Conservation (phyloP, 2,888 invertebrate genomes). For the Erebia aethiops region DNA sequence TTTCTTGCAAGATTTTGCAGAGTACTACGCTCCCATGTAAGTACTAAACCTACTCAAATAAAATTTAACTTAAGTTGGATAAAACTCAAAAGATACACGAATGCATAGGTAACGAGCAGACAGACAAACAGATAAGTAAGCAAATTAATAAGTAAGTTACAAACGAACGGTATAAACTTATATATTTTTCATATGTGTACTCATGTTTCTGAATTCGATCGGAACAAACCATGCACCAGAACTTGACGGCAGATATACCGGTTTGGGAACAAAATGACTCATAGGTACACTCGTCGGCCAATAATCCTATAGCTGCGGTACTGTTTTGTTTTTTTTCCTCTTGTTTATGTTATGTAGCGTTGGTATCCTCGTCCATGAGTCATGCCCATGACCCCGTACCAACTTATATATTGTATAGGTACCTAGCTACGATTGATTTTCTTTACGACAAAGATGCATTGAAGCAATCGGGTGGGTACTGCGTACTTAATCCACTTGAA, state of each 20-base stretch:
- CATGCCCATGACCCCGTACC: background rate
- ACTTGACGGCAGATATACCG: constrained; percentile 34
- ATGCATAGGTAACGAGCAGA: too few species aligned
- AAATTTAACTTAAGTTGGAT: too few species aligned
- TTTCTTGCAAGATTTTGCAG: too few species aligned
- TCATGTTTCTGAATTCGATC: background rate
- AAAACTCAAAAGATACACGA: too few species aligned
- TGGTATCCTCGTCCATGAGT: background rate
- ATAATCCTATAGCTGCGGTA: constrained; percentile 18
- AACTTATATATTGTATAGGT: background rate
- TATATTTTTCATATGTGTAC: too few species aligned
- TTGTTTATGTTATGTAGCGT: background rate
- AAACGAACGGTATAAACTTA: too few species aligned
- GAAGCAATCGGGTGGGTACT: background rate
- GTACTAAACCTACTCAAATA: too few species aligned
- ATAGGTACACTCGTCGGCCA: constrained; percentile 18
- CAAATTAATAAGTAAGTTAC: too few species aligned
- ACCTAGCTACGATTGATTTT: background rate
- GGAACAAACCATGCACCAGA: constrained; percentile 11
- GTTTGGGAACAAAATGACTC: constrained; percentile 39
- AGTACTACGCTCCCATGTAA: too few species aligned
- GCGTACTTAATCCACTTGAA: background rate
- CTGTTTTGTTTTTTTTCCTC: background rate
- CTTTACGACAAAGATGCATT: background rate
- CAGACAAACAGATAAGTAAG: too few species aligned